Base-by-base conservation (phyloP, 2,113 vertebrate species). In the Dascyllus trimaculatus region DNA sequence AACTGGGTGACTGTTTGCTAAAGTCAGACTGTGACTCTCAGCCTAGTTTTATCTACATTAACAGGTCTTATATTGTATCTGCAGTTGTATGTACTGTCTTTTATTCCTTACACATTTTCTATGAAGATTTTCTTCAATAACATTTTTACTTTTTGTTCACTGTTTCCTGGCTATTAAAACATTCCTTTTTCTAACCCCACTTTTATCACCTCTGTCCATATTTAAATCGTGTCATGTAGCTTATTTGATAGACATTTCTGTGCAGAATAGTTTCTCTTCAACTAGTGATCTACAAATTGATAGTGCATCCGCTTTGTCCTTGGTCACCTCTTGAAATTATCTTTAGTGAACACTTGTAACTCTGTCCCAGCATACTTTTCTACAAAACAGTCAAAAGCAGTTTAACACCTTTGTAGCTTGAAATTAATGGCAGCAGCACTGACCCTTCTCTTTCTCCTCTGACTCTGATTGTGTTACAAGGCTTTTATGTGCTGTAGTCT, bases 221-320 rank as follows among this genome's bases (percentile, higher is more conserved):
- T 7, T 29, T n/a, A n/a, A 19, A 40, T 49, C 3, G 15, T 25
- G 18, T 15, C 35, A 22, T 1, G 17, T 51, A 32, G 13, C 5
- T 4, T 15, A 10, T 25, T 18, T 63, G 17, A 53, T 38, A 19
- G 4, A 64, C 45, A 22, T 26, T n/a, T 6, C 62, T 56, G 26
- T 45, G 26, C 29, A n/a, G 19, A 89, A 64, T 76, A 73, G 70
- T 84, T 85, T 79, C 35, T 84, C 54, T 71, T 75, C n/a, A 78
- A 19, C 58, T 32, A 25, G 14, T 49, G n/a, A 53, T 84, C 32
- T 58, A 32, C 49, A 66, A 77, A 85, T 54, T 35, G 52, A 73
- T 75, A 70, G 63, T 18, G 61, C 18, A 26, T 49, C 22, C 66
- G 38, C 60, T 75, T 81, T 82, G 71, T 82, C 77, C 81, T 88